Conservation (phyloP, 1,140 invertebrate genomes). For the Drosophila santomea region DNA sequence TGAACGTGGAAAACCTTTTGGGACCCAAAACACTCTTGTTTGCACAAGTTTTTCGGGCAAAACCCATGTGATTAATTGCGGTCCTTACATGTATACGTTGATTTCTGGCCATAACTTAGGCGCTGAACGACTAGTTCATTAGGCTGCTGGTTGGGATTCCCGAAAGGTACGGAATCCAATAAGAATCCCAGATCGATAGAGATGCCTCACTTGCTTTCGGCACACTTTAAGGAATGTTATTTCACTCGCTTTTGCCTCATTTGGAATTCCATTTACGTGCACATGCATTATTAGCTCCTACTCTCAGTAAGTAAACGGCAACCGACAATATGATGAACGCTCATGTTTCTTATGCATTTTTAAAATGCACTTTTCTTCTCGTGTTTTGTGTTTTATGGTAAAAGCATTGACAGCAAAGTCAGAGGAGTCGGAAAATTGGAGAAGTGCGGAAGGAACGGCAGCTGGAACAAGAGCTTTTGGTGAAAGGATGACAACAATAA, state of each 20-base stretch:
- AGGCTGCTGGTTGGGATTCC: conserved; percentile 35
- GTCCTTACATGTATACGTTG: conserved; percentile 63
- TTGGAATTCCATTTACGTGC: conserved; percentile 64
- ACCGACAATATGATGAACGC: conserved; percentile 58
- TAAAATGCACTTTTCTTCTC: conserved; percentile 76
- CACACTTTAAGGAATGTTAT: conserved; percentile 30
- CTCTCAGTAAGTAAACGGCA: conserved; percentile 51
- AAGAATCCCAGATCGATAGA: not conserved
- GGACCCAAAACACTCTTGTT: conserved; percentile 74
- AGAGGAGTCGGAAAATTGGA: too few relatives aligned
- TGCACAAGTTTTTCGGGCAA: conserved; percentile 68
- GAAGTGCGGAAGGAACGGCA: conserved; percentile 2
- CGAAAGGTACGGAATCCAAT: not conserved
- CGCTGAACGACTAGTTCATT: conserved; percentile 66
- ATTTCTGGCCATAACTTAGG: conserved; percentile 67
- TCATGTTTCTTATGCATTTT: conserved; percentile 76
- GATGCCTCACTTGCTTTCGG: not conserved
- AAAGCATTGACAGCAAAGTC: conserved; percentile 66
- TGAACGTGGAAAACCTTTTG: conserved; percentile 62
- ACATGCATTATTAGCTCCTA: conserved; percentile 50
- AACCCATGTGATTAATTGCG: conserved; percentile 68
- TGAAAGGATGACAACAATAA: conserved; percentile 35
- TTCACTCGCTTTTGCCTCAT: conserved; percentile 40
- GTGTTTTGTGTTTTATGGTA: conserved; percentile 62
- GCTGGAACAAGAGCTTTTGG: conserved; percentile 17